Evolutionary conservation across 2,113 vertebrate species (phyloP).

Genomic region (Caloenas nicobarica): DNA sequence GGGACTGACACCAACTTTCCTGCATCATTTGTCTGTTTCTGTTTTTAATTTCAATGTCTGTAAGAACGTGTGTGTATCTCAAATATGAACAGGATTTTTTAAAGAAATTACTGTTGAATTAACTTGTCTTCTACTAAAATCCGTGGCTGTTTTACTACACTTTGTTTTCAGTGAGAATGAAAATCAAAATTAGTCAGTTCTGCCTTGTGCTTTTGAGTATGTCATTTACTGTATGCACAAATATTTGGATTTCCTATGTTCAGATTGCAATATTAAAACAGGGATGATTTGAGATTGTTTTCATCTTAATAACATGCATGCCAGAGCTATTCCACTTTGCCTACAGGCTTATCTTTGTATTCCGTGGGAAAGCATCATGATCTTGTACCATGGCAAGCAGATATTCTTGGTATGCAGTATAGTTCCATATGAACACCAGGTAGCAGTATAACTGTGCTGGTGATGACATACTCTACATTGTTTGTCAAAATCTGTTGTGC

Average conservation of each 20-base stretch:
- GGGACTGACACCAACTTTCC: neutral
- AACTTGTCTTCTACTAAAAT: neutral
- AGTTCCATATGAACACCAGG: neutral
- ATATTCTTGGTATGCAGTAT: neutral
- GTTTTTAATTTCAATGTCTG: rapidly evolving
- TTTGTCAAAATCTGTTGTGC: neutral
- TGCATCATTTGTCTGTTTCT: neutral
- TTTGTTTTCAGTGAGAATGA: neutral
- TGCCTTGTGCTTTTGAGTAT: neutral
- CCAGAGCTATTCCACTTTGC: neutral
- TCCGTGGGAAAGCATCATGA: neutral
- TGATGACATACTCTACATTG: neutral
- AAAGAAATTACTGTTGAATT: neutral
- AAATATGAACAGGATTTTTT: neutral
- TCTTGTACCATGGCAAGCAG: neutral
- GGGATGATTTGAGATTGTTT: neutral
- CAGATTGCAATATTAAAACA: neutral
- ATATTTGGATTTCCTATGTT: neutral
- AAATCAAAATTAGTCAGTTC: neutral
- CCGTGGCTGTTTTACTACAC: neutral
- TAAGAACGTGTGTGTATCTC: neutral
- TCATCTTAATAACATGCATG: neutral
- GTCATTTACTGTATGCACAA: rapidly evolving
- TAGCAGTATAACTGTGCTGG: neutral
- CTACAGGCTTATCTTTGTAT: neutral